phyloP scores from a whole-genome alignment of 2,113 vertebrate species.

The Mola mola region DNA sequence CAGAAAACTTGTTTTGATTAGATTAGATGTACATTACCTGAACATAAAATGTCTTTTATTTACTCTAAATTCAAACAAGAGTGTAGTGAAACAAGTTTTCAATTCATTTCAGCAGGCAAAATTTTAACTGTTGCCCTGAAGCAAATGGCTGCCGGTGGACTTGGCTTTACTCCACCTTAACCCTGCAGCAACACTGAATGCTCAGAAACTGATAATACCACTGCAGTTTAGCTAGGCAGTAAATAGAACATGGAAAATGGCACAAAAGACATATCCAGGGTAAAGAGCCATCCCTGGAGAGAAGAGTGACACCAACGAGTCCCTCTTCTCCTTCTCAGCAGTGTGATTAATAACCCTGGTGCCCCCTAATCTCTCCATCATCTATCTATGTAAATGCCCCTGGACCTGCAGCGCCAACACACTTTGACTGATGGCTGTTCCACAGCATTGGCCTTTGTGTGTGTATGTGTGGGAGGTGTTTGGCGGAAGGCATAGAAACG shows the following conservation, averaged over 20 bases:
- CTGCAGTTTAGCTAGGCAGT: constrained; percentile 46
- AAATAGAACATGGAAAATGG: constrained; percentile 53
- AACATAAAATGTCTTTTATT: too few species aligned
- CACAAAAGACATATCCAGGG: constrained; percentile 65
- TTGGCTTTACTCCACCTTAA: constrained; percentile 18
- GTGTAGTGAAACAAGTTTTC: background rate
- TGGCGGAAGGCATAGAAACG: constrained; percentile 26
- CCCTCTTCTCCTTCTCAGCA: constrained; percentile 63
- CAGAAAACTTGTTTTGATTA: too few species aligned
- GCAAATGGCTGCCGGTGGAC: constrained; percentile 19
- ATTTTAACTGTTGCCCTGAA: constrained; percentile 20
- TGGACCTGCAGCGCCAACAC: constrained; percentile 70
- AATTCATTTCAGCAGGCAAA: constrained; percentile 14
- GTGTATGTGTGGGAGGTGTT: constrained; percentile 39
- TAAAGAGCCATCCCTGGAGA: constrained; percentile 70
- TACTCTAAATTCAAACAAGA: background rate
- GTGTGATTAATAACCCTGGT: constrained; percentile 78
- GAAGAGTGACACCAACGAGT: constrained; percentile 68
- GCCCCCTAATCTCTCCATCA: constrained; percentile 82
- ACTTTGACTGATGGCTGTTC: constrained; percentile 80
- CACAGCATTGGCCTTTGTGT: constrained; percentile 49
- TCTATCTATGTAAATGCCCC: constrained; percentile 83
- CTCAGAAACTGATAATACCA: constrained; percentile 29
- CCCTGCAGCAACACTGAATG: constrained; percentile 48
- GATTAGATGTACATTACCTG: too few species aligned